Conservation (phyloP, 2,797 vertebrate species). For the Eurystomus glaucurus region DNA sequence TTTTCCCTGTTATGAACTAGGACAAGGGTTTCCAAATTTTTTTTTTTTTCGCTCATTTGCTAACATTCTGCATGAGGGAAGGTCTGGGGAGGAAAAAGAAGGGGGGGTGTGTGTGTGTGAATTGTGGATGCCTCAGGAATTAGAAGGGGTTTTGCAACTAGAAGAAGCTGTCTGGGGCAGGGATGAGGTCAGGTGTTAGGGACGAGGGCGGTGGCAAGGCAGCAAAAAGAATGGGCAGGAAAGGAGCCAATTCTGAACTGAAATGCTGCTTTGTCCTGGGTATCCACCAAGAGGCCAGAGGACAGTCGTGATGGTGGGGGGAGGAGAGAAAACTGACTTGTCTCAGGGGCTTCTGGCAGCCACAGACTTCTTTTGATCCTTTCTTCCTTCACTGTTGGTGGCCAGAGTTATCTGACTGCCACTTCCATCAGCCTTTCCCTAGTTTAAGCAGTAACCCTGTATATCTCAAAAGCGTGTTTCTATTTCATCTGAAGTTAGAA, state of each 20-base stretch:
- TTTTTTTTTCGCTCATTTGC: neutral
- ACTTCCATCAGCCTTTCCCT: neutral
- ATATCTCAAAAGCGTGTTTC: neutral
- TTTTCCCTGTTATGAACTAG: neutral
- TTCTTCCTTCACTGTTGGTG: fast-evolving
- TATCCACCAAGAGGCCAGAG: fast-evolving
- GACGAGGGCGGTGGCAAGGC: neutral
- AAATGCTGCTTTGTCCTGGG: neutral
- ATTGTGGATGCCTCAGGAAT: neutral
- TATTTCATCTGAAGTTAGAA: neutral
- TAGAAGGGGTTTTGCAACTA: neutral
- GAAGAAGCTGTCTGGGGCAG: neutral
- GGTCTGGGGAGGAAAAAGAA: no score
- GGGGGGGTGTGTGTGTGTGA: fast-evolving
- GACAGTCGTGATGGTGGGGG: fast-evolving
- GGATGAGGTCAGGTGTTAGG: neutral
- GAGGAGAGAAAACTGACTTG: neutral
- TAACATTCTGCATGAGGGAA: neutral
- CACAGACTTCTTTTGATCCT: neutral
- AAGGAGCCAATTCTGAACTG: neutral
- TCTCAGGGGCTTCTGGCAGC: neutral
- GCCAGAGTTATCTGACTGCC: neutral
- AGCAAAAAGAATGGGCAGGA: neutral
- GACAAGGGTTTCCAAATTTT: fast-evolving
- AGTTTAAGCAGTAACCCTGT: neutral